These are phyloP conservation scores for Mesoligia furuncula DNA, from an alignment of 2,888 invertebrate genomes.

Conservation along the genomic window DNA sequence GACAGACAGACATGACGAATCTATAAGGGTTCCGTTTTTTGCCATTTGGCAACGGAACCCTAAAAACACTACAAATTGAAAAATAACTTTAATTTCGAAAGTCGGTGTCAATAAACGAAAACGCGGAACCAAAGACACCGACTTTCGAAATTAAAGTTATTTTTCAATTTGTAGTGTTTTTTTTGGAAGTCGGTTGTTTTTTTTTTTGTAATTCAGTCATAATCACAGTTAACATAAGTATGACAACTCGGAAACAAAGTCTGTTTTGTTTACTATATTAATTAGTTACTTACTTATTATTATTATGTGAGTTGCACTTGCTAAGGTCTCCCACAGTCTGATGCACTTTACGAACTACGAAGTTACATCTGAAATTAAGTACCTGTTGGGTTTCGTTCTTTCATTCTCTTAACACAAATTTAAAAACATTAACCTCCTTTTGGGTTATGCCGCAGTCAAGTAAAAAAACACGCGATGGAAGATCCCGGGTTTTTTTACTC, in stretches of 20 bases:
- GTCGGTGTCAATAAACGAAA: no score
- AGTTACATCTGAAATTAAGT: neutral
- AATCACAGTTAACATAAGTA: neutral
- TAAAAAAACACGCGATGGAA: neutral
- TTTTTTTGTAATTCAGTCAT: no score
- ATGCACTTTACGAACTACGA: neutral
- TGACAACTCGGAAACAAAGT: neutral
- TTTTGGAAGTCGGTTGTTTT: no score
- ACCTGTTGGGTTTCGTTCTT: neutral
- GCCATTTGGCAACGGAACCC: no score
- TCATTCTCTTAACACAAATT: neutral
- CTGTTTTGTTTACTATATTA: neutral
- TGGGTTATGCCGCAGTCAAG: neutral
- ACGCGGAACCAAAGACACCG: no score
- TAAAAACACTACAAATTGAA: no score
- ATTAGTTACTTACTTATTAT: neutral
- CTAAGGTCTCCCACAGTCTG: neutral
- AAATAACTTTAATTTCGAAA: no score
- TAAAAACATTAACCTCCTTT: neutral
- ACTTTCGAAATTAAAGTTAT: no score
- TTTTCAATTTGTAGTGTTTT: no score
- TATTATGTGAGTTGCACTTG: neutral
- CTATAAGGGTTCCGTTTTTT: no score
- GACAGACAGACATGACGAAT: no score
- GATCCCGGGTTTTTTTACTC: neutral